Base-by-base conservation (phyloP, 2,113 vertebrate species). In the Semnornis frantzii region DNA sequence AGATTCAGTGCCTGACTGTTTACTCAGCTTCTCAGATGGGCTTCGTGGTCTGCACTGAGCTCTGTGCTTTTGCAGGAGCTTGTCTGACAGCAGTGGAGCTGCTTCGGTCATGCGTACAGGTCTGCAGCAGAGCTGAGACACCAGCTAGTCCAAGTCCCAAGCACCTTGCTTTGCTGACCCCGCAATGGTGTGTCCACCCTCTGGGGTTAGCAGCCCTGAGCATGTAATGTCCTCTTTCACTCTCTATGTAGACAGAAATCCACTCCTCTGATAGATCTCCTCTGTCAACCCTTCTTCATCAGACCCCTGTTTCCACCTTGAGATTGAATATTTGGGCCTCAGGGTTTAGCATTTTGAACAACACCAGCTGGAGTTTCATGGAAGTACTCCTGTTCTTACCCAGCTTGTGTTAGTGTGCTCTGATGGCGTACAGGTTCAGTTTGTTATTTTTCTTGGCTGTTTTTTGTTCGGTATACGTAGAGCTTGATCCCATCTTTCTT, bases 151-250 rank as follows among this genome's bases (percentile, higher is more conserved):
- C 27, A 20, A 84, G 30, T 27, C 25, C 24, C 10, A 11, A 3
- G 39, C 28, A 23, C 52, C 44, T 85, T 23, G 9, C 33, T 77
- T 85, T 79, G 34, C 52, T 55, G 21, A 48, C 39, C 31, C 48
- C 25, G 3, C 14, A 12, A 46, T 57, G 5, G 0, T 13, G 37
- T 33, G 31, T 11, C 24, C 31, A 3, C 20, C 34, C 15, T 48
- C 46, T 55, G 58, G 23, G 54, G 5, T 52, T 20, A 31, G 39
- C 46, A 57, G 20, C 20, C 12, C 46, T 39, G 15, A 30, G 12
- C 0, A 0, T 59, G 3, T 10, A 4, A 48, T 0, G 0, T 20
- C 15, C n/a, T 4, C 25, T 70, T 55, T 30, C 23, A 11, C 13
- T 46, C 25, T 82, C 28, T 15, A 3, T 1, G 2, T 31, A n/a